These are phyloP conservation scores for Mallotus villosus DNA, from an alignment of 2,797 vertebrate species.

Conservation along the genomic window DNA sequence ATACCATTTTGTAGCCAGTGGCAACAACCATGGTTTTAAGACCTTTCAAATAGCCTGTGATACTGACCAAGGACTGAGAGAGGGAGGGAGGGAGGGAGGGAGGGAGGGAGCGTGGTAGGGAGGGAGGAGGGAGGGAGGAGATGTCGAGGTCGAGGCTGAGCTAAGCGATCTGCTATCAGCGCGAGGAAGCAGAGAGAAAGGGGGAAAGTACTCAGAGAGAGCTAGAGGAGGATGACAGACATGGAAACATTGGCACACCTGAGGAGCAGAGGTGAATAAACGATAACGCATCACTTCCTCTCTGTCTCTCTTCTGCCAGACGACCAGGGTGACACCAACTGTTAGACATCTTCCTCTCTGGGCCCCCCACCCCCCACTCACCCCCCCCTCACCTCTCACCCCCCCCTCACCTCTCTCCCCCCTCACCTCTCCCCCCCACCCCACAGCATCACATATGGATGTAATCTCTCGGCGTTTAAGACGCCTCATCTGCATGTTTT, in stretches of 20 bases:
- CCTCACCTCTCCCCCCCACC: slow-evolving; percentile 14
- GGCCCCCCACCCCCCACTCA: too few relatives aligned
- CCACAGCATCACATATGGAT: slow-evolving; percentile 56
- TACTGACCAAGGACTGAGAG: slow-evolving; percentile 28
- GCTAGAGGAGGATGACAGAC: not conserved
- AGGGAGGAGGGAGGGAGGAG: not conserved
- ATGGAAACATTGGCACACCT: not conserved
- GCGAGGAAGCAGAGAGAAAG: too few relatives aligned
- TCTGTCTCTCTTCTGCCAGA: not conserved
- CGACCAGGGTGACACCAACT: not conserved
- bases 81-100: not conserved
- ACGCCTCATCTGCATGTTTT: slow-evolving; percentile 57
- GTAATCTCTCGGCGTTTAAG: slow-evolving; percentile 57
- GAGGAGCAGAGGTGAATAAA: slow-evolving; percentile 36
- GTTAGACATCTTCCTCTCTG: too few relatives aligned
- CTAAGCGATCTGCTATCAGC: too few relatives aligned
- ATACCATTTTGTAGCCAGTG: slow-evolving; percentile 41
- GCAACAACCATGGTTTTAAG: slow-evolving; percentile 41
- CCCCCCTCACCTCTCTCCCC: slow-evolving; percentile 21
- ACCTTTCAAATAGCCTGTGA: slow-evolving; percentile 41
- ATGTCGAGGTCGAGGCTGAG: too few relatives aligned
- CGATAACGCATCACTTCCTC: not conserved
- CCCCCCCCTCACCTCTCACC: slow-evolving; percentile 14
- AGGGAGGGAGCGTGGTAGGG: not conserved
- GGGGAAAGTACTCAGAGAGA: slow-evolving; percentile 1